phyloP scores from a whole-genome alignment of 23 tunicate genomes.

The Styela plicata region DNA sequence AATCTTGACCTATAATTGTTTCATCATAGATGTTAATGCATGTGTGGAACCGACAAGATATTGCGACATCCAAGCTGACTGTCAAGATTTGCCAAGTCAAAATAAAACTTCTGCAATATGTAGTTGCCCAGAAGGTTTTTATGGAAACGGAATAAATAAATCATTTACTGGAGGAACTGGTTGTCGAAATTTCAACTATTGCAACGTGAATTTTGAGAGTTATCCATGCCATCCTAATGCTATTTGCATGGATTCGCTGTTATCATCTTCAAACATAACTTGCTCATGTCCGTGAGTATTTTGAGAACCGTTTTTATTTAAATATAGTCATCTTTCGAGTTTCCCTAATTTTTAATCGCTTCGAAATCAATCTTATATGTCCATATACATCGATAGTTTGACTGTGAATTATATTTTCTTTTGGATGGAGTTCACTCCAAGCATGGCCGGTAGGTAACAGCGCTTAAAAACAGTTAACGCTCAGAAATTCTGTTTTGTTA shows the following conservation, averaged over 20 bases:
- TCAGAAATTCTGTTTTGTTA: too few species aligned
- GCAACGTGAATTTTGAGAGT: not conserved
- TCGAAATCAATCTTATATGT: too few species aligned
- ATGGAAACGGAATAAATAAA: conserved; percentile 12
- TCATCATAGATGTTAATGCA: conserved; percentile 16
- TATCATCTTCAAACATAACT: not conserved
- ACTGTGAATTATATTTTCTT: too few species aligned
- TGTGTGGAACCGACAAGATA: conserved; percentile 3
- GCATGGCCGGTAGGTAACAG: too few species aligned
- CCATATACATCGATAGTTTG: too few species aligned
- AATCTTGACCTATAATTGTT: too few species aligned
- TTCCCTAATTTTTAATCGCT: too few species aligned
- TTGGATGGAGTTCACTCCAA: too few species aligned
- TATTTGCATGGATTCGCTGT: not conserved
- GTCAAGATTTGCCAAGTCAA: not conserved
- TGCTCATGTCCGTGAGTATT: conserved; percentile 10
- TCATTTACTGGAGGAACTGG: not conserved
- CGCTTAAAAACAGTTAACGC: too few species aligned
- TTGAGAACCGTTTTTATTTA: too few species aligned
- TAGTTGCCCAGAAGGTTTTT: not conserved
- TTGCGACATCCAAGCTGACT: not conserved
- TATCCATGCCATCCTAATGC: conserved; percentile 7
- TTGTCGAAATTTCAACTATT: not conserved
- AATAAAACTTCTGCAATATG: not conserved
- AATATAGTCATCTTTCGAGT: too few species aligned